Conservation (phyloP, 2,797 vertebrate species). For the Alca torda region DNA sequence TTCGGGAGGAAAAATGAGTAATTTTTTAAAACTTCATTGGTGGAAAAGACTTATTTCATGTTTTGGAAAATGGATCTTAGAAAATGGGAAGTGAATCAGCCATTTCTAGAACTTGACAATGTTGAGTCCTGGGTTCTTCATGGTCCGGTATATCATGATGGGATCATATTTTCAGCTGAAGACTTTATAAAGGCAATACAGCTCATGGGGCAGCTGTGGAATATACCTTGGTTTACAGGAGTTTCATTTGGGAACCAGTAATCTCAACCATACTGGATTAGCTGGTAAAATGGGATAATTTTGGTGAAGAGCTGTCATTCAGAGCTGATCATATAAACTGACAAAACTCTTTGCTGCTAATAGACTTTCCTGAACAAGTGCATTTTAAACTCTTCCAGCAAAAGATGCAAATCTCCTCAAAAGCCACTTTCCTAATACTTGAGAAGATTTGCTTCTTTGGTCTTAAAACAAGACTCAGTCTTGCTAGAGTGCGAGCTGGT, state of each 20-base stretch:
- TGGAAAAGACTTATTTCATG: not conserved
- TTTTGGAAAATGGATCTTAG: not conserved
- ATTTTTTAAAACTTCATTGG: not conserved
- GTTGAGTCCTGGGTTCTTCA: not conserved
- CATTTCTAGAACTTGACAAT: not conserved
- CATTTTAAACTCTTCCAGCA: not conserved
- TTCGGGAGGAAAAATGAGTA: not conserved
- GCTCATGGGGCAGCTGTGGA: not conserved
- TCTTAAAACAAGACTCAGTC: not conserved
- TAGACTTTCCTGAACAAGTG: not conserved
- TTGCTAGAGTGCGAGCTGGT: not conserved
- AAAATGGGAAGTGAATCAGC: not conserved
- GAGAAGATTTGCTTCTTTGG: not conserved
- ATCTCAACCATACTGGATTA: not conserved
- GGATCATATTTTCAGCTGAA: not conserved
- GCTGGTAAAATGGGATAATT: not conserved
- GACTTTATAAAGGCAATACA: not conserved
- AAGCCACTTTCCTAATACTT: not conserved
- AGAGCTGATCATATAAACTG: not conserved
- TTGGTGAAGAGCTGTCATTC: not conserved
- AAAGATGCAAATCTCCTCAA: not conserved
- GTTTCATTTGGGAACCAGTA: not conserved
- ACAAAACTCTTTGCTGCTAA: not conserved
- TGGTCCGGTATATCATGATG: not conserved
- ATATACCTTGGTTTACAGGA: not conserved